These are phyloP conservation scores for Dascyllus trimaculatus DNA, from an alignment of 2,113 vertebrate species.

Conservation along the genomic window DNA sequence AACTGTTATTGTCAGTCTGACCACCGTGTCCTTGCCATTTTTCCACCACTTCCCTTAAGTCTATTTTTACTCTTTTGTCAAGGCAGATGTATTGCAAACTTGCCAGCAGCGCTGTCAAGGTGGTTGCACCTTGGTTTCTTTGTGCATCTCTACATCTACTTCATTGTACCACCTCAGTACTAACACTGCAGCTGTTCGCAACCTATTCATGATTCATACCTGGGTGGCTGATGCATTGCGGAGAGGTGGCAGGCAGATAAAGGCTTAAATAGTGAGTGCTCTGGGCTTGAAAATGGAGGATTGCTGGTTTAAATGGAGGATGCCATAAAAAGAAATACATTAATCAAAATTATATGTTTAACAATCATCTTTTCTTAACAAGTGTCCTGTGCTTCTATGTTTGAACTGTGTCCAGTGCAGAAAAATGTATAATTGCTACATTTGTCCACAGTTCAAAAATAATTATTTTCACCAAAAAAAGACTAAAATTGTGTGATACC, in stretches of 20 bases:
- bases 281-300: neutral
- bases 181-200: slow-evolving; percentile 25
- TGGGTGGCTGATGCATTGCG: slow-evolving; percentile 22
- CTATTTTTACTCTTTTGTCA: slow-evolving; percentile 67
- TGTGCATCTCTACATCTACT: slow-evolving; percentile 20
- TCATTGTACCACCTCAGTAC: slow-evolving; percentile 13
- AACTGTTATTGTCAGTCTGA: slow-evolving; percentile 18
- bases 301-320: neutral
- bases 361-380: neutral
- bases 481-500: no score
- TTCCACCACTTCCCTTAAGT: slow-evolving; percentile 17
- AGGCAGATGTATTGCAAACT: slow-evolving; percentile 15
- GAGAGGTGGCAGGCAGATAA: slow-evolving; percentile 6
- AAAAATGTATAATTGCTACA: no score
- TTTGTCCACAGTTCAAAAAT: no score
- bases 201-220: slow-evolving; percentile 35
- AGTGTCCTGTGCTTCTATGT: neutral
- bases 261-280: slow-evolving; percentile 31
- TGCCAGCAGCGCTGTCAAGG: slow-evolving; percentile 46
- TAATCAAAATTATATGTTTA: neutral
- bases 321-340: neutral
- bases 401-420: neutral
- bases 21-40: slow-evolving; percentile 30
- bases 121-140: slow-evolving; percentile 28
- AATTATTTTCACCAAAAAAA: no score